Percentiles rank a stretch among this genome's conserved stretches.
phyloP scores from a whole-genome alignment of 2,113 vertebrate genomes.

The Podilymbus podiceps region DNA sequence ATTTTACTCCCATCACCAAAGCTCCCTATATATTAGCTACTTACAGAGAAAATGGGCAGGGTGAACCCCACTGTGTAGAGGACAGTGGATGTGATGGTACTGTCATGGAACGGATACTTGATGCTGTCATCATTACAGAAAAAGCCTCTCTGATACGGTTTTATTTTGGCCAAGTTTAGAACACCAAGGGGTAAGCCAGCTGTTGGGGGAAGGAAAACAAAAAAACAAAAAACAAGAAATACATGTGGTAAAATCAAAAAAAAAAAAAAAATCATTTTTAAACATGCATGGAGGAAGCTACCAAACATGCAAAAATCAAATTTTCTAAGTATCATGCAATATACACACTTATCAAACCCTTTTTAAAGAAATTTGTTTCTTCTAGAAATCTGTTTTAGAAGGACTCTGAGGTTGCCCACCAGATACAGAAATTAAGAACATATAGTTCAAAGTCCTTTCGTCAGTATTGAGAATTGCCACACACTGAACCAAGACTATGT shows the following conservation, averaged over 20 bases:
- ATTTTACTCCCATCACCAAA: conserved; percentile 58
- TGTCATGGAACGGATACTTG: conserved; percentile 92
- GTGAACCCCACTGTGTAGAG: conserved; percentile 92
- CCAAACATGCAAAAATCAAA: conserved; percentile 37
- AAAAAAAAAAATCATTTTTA: conserved; percentile 4
- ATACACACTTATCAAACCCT: not conserved
- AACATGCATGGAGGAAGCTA: conserved; percentile 41
- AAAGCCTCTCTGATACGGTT: conserved; percentile 97
- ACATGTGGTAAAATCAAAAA: conserved; percentile 75
- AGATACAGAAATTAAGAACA: not conserved
- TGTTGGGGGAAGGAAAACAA: conserved; percentile 85
- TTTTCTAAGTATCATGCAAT: conserved; percentile 32
- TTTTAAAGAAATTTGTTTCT: not conserved
- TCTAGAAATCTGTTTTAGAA: not conserved
- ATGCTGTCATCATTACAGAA: conserved; percentile 98
- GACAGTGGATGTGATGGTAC: conserved; percentile 90
- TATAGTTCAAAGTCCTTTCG: not conserved
- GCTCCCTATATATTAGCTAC: conserved; percentile 78
- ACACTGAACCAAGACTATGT: not conserved
- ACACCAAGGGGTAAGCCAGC: conserved; percentile 92
- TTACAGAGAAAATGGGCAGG: conserved; percentile 96
- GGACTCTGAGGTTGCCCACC: not conserved
- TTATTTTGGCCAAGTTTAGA: conserved; percentile 96
- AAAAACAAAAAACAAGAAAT: conserved; percentile 63
- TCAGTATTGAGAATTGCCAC: not conserved